phyloP scores from a whole-genome alignment of 2,888 invertebrate genomes.

The Proisotoma minuta region DNA sequence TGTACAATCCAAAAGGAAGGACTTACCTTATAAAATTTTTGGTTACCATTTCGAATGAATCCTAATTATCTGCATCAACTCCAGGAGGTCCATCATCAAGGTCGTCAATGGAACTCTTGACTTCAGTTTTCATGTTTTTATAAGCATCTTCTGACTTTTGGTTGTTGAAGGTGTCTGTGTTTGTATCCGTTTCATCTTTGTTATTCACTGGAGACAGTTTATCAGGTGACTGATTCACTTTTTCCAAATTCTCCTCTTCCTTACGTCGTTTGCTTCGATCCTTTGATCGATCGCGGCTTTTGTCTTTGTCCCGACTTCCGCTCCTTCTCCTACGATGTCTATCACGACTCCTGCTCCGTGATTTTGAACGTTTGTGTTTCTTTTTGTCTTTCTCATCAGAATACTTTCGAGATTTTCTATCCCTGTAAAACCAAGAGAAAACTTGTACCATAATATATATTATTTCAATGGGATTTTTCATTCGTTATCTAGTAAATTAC shows the following conservation, averaged over 20 bases:
- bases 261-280: not conserved
- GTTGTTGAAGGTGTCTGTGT: not conserved
- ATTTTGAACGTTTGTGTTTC: slow-evolving; percentile 20
- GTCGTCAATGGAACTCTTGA: no score
- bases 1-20: no score
- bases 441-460: not conserved
- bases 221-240: no score
- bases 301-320: slow-evolving; percentile 22
- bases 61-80: no score
- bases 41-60: slow-evolving; percentile 19
- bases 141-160: no score
- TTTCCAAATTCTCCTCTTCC: not conserved
- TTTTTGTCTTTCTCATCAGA: slow-evolving; percentile 6
- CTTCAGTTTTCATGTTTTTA: no score
- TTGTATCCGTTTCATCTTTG: slow-evolving; percentile 6
- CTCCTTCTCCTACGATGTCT: slow-evolving; percentile 21
- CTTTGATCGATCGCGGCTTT: slow-evolving; percentile 20
- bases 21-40: slow-evolving; percentile 18
- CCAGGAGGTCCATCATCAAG: no score
- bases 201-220: not conserved
- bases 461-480: no score
- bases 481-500: no score
- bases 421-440: slow-evolving; percentile 7
- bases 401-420: slow-evolving; percentile 19
- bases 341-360: slow-evolving; percentile 34